Base-by-base conservation (phyloP, 1,140 invertebrate genomes). In the Bombus sibiricus region DNA sequence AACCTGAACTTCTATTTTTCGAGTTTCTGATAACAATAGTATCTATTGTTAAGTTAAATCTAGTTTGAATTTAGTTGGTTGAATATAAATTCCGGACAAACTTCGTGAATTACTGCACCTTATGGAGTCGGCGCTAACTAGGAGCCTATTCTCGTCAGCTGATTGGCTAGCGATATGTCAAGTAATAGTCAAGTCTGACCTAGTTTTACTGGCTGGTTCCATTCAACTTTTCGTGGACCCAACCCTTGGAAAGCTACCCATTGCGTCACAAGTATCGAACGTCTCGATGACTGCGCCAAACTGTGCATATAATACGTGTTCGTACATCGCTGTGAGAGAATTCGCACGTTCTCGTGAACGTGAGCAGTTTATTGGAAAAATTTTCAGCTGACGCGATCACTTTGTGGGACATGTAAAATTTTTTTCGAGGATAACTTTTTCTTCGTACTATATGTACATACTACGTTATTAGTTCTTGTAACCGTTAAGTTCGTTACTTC, bases 251-350 rank as follows among this genome's bases (percentile, higher is more conserved):
- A 83, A 81, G 32, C 76, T 37, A 82, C 86, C 73, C 68, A 81
- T 75, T 93, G 90, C 92, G 92, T 93, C 92, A 93, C 91, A 57
- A 83, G 81, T 92, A 92, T 92, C 92, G 92, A 93, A 92, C 92
- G 91, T 77, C 78, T 74, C 86, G 84, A 78, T 82, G n/a, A 62
- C 89, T 91, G 86, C 89, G 43, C 39, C 71, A 47, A 73, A 73
- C 41, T 15, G 28, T 73, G 13, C 9, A 32, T 8, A 4, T 43
- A 22, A 69, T n/a, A 53, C 5, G 32, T 37, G 5, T 28, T 22
- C 34, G 12, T 34, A 15, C 71, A 57, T 41, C 28, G n/a, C 22
- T 64, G 73, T 47, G 34, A 22, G 39, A 18, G 28, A 28, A 3
- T n/a, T 73, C n/a, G 41, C 71, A 32, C 39, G 74, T 28, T 25